Evolutionary conservation across 2,113 vertebrate species (phyloP), one percentile per base, ranked within the genome.

Genomic region (Lamprologus callipterus): DNA sequence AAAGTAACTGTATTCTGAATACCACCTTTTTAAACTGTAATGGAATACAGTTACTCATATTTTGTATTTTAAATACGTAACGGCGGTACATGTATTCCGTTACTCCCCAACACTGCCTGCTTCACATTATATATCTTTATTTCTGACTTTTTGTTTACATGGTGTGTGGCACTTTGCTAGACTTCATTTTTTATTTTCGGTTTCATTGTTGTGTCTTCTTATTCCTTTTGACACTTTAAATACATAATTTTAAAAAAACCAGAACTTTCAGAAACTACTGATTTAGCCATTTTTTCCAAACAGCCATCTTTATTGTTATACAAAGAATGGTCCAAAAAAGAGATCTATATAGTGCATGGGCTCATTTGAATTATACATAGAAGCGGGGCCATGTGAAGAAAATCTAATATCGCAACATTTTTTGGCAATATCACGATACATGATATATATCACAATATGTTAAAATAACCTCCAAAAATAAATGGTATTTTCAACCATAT

Each of bases 171-270:
- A 42, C 37, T 42, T 42, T 23, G 12, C 21, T 42, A 70, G 11
- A 70, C 65, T 21, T 42, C 4, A 40, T 65, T 40, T 42, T 42
- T 70, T 14, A 14, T 42, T 70, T 70, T 16, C n/a, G 4, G 12
- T 21, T 70, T 23, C n/a, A 70, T 23, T 70, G n/a, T 42, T 23
- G 21, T 42, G 65, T 42, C 35, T 40, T 70, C 35, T 23, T 42
- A 70, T 70, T 37, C 65, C 12, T 3, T 70, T 23, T 23, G 35
- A 70, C 35, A 42, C 65, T 23, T 73, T 2, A 73, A 73, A 26
- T 26, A 26, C 37, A 70, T 45, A 1, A 45, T 70, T 42, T 0
- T 0, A 70, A 70, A 37, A 70, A 42, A 21, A 0, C 0, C 6
- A 37, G 37, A 37, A 37, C 37, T 37, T 68, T 68, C 19, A 68